Conservation (phyloP, 2,113 vertebrate genomes). For the Leucosticte australis region DNA sequence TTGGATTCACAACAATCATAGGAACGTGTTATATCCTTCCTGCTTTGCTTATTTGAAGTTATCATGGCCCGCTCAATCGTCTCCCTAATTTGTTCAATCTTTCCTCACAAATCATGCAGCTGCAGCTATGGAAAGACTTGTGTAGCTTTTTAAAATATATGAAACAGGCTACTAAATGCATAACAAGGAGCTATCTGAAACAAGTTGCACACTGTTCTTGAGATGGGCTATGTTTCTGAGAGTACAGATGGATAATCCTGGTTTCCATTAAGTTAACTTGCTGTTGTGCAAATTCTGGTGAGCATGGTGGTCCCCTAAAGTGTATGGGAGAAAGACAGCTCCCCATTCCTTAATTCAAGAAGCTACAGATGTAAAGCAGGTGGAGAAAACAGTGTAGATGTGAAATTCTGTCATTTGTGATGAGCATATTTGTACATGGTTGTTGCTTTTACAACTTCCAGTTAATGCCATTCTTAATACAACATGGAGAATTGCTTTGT, state of each 20-base stretch:
- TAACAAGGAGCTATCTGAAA: background rate
- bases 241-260: background rate
- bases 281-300: background rate
- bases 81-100: background rate
- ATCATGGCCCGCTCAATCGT: fast-evolving
- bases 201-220: background rate
- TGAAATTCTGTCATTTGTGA: background rate
- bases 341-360: background rate
- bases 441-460: background rate
- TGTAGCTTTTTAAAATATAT: background rate
- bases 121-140: background rate
- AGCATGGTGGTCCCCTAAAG: background rate
- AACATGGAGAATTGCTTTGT: background rate
- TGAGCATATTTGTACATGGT: background rate
- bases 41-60: background rate
- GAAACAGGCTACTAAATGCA: background rate
- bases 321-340: background rate
- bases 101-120: background rate
- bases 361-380: background rate
- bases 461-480: background rate
- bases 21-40: background rate
- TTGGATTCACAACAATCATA: background rate
- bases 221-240: background rate
- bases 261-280: background rate
- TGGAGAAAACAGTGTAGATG: background rate